Percentiles rank a stretch among this genome's conserved stretches.
Evolutionary conservation across 2,888 invertebrate species (phyloP).

Genomic region (Drosophila melanosoma): DNA sequence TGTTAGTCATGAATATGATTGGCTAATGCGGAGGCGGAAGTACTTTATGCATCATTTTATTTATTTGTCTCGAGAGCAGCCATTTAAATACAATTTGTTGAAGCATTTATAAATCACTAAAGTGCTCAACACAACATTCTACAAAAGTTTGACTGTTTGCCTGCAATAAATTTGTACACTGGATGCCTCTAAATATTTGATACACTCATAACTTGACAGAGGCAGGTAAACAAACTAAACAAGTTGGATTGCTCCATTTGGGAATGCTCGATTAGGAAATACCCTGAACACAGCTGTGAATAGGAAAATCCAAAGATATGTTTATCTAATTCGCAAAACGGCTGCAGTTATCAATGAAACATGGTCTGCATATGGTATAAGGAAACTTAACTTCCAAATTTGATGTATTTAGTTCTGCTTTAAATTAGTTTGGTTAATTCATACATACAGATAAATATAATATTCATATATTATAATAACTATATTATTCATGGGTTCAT

Average conservation of each 20-base stretch:
- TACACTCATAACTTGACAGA: constrained; percentile 13
- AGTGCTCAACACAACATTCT: constrained; percentile 52
- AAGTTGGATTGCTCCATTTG: neutral
- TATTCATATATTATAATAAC: neutral
- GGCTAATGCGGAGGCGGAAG: constrained; percentile 74
- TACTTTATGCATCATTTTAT: constrained; percentile 49
- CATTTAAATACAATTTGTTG: constrained; percentile 69
- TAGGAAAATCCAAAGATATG: neutral
- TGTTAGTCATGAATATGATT: constrained; percentile 28
- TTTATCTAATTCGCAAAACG: neutral
- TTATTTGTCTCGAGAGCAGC: constrained; percentile 36
- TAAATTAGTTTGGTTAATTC: neutral
- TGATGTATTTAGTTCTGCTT: neutral
- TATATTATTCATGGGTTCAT: neutral
- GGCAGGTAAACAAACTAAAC: constrained; percentile 1
- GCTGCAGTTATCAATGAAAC: neutral
- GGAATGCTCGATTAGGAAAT: neutral
- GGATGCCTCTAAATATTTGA: constrained; percentile 28
- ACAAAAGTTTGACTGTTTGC: constrained; percentile 21
- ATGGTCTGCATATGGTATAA: neutral
- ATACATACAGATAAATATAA: neutral
- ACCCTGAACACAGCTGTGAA: neutral
- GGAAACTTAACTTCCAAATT: neutral
- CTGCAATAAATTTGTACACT: constrained; percentile 35
- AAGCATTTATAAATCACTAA: constrained; percentile 68